Conservation (phyloP, 2,888 invertebrate genomes). For the Pollenia amentaria region DNA sequence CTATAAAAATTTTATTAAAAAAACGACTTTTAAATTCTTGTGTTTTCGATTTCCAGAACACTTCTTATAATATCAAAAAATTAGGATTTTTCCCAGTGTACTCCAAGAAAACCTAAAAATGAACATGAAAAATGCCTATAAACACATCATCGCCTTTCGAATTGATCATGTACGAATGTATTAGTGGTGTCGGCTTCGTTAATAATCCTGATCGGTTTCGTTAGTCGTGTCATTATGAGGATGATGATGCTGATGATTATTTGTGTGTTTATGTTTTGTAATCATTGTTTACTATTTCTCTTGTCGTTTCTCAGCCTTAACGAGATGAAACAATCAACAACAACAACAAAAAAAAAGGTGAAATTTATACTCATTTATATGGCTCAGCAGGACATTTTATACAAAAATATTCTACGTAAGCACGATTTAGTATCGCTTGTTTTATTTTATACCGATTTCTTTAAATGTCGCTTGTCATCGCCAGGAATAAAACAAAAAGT, state of each 20-base stretch:
- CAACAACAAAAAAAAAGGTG: slow-evolving; percentile 59
- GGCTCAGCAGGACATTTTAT: slow-evolving; percentile 70
- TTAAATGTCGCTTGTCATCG: slow-evolving; percentile 68
- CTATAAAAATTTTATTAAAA: too few species aligned
- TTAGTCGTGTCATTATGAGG: slow-evolving; percentile 66
- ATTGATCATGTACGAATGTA: not conserved
- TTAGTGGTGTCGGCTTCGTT: slow-evolving; percentile 20
- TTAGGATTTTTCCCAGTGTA: slow-evolving; percentile 30
- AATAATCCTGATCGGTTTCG: slow-evolving; percentile 48
- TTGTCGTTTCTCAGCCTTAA: slow-evolving; percentile 1
- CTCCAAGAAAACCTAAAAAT: not conserved
- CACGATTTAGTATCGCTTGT: slow-evolving; percentile 60
- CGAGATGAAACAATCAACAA: slow-evolving; percentile 29
- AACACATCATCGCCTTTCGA: slow-evolving; percentile 53
- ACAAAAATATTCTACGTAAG: slow-evolving; percentile 60
- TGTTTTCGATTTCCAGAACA: too few species aligned
- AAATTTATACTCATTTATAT: slow-evolving; percentile 65
- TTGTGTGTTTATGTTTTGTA: slow-evolving; percentile 60
- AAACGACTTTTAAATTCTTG: too few species aligned
- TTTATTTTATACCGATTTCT: slow-evolving; percentile 46
- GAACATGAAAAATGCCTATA: slow-evolving; percentile 56
- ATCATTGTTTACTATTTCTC: slow-evolving; percentile 61
- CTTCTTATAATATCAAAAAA: not conserved
- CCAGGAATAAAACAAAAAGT: slow-evolving; percentile 45
- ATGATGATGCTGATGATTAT: slow-evolving; percentile 64